These are phyloP conservation scores for Lepidochitona cinerea DNA, from an alignment of 2,888 invertebrate genomes.

Conservation along the genomic window DNA sequence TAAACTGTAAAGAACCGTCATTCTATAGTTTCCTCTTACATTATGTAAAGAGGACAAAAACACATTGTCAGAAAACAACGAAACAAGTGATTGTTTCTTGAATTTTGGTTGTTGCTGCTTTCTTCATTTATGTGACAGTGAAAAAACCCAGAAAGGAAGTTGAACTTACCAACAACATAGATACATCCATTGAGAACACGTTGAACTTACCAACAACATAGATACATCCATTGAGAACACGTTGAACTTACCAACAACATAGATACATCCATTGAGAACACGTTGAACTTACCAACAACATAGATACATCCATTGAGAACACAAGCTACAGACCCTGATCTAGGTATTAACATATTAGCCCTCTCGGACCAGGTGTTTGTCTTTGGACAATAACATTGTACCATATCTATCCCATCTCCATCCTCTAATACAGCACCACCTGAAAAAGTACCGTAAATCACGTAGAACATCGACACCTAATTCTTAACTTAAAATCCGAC, in stretches of 20 bases:
- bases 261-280: conserved; percentile 68
- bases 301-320: conserved; percentile 72
- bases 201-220: background rate
- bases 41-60: too few species aligned
- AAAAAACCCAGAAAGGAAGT: conserved; percentile 69
- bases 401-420: conserved; percentile 73
- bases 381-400: conserved; percentile 72
- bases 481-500: too few species aligned
- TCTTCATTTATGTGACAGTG: too few species aligned
- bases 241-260: conserved; percentile 68
- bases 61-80: too few species aligned
- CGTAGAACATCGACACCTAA: too few species aligned
- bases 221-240: background rate
- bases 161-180: conserved; percentile 72
- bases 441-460: too few species aligned
- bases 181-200: conserved; percentile 71
- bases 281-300: conserved; percentile 70
- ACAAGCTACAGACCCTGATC: conserved; percentile 73
- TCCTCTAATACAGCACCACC: conserved; percentile 74
- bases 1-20: too few species aligned
- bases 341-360: conserved; percentile 72
- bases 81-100: too few species aligned
- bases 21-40: too few species aligned
- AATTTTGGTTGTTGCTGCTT: too few species aligned
- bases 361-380: conserved; percentile 72